These are phyloP conservation scores for Halictus quadricinctus DNA, from an alignment of 2,888 invertebrate species.

Conservation along the genomic window DNA sequence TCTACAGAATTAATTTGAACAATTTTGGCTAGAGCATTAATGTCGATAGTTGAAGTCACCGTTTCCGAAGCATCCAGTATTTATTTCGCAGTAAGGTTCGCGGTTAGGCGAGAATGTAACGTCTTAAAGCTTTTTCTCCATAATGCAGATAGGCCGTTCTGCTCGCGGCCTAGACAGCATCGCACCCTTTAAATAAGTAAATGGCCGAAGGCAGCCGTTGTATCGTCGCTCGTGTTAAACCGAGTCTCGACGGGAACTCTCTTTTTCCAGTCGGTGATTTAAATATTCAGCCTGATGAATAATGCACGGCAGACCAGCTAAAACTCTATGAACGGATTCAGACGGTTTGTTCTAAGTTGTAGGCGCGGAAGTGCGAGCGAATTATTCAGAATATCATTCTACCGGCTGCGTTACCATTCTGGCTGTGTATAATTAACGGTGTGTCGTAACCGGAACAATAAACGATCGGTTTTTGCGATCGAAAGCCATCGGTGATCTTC, in stretches of 20 bases:
- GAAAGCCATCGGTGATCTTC: not conserved
- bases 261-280: slow-evolving; percentile 64
- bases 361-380: slow-evolving; percentile 57
- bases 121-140: slow-evolving; percentile 33
- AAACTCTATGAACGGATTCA: slow-evolving; percentile 72
- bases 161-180: slow-evolving; percentile 37
- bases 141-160: slow-evolving; percentile 51
- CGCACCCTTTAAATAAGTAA: slow-evolving; percentile 61
- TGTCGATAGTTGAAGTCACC: not conserved
- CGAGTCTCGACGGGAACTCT: slow-evolving; percentile 67
- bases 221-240: slow-evolving; percentile 71
- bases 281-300: slow-evolving; percentile 74
- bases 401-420: slow-evolving; percentile 37
- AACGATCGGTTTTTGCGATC: not conserved
- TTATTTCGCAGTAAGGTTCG: not conserved
- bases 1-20: no score
- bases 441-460: not conserved
- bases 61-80: not conserved
- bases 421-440: slow-evolving; percentile 36
- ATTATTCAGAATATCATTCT: slow-evolving; percentile 64
- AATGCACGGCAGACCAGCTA: slow-evolving; percentile 71
- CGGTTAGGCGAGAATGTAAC: not conserved
- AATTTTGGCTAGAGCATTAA: not conserved
- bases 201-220: slow-evolving; percentile 43
- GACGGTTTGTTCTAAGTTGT: slow-evolving; percentile 59